These are phyloP conservation scores for Zapus hudsonius DNA, from an alignment of 2,113 vertebrate species.

Conservation along the genomic window DNA sequence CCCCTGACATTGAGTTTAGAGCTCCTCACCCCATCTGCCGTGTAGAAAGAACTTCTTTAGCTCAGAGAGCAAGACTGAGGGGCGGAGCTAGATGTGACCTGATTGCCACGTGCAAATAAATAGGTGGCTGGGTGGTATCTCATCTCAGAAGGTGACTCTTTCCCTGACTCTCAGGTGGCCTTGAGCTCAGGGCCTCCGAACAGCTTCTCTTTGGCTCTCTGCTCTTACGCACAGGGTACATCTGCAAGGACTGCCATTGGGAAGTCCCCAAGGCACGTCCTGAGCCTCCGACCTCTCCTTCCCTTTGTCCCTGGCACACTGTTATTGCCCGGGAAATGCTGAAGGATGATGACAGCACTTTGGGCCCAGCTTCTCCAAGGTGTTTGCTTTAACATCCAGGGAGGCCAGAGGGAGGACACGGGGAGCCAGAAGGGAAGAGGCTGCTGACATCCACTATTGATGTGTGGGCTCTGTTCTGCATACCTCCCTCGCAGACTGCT, in stretches of 20 bases:
- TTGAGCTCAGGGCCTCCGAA: not conserved
- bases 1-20: not conserved
- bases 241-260: not conserved
- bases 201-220: not conserved
- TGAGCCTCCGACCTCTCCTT: not conserved
- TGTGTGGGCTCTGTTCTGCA: rapidly evolving
- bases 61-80: not conserved
- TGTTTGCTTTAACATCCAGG: not conserved
- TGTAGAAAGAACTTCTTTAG: not conserved
- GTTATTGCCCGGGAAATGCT: not conserved
- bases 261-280: not conserved
- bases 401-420: not conserved
- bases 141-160: not conserved
- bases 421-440: not conserved
- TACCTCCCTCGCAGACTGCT: not conserved
- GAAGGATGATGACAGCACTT: not conserved
- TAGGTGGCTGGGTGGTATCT: not conserved
- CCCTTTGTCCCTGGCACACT: not conserved
- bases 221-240: not conserved
- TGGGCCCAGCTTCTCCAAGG: not conserved
- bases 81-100: rapidly evolving
- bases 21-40: not conserved
- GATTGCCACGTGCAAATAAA: not conserved
- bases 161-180: not conserved
- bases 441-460: not conserved